These are phyloP conservation scores for Pararge aegeria DNA, from an alignment of 1,140 invertebrate genomes.

Conservation along the genomic window DNA sequence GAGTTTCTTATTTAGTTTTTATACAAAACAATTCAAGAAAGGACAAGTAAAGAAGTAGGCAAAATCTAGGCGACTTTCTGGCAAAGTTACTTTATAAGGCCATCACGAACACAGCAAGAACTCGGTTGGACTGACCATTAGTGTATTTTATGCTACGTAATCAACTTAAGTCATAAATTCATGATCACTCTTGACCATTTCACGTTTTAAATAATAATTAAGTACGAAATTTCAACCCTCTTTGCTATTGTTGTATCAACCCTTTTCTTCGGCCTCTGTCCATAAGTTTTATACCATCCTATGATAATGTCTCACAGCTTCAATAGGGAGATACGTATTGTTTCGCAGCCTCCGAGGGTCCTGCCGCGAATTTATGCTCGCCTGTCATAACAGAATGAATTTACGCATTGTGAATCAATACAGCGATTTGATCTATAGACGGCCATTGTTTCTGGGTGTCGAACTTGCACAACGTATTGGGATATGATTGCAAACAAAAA, in stretches of 20 bases:
- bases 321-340: conserved; percentile 63
- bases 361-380: conserved; percentile 72
- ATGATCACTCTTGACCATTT: conserved; percentile 51
- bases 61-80: no score
- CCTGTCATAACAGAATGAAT: conserved; percentile 78
- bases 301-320: conserved; percentile 67
- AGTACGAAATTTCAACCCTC: conserved; percentile 56
- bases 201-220: conserved; percentile 58
- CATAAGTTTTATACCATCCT: conserved; percentile 56
- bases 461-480: conserved; percentile 63
- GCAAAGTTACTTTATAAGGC: no score
- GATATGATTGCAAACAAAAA: conserved; percentile 53
- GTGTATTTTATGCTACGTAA: no score
- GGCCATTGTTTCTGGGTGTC: conserved; percentile 69
- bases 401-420: conserved; percentile 78
- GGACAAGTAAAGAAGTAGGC: no score
- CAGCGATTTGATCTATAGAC: conserved; percentile 66
- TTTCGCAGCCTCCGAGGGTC: conserved; percentile 72
- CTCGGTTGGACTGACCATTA: no score
- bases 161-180: no score
- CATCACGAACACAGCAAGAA: no score
- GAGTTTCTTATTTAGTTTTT: no score
- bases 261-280: conserved; percentile 63
- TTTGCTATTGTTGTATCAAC: conserved; percentile 47
- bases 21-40: no score